Evolutionary conservation across 1,140 invertebrate genomes (phyloP), one percentile per base, ranked within the genome.

Genomic region (Atopsyche davidsoni): DNA sequence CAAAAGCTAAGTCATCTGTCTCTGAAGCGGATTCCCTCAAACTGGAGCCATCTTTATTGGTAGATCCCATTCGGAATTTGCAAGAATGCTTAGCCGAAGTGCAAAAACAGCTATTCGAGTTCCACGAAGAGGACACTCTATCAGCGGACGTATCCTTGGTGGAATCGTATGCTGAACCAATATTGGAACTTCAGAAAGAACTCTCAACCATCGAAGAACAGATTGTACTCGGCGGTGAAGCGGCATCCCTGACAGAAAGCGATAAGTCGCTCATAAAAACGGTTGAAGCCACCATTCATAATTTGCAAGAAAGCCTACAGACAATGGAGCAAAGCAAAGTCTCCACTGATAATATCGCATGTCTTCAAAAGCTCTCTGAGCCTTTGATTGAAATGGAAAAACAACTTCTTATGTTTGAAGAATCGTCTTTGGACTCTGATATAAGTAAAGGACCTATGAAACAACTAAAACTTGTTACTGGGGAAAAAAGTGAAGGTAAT

Each of bases 391-490:
- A 18, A 22, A 10, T 42, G 14, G 47, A 50, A 34, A 11, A 50
- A 23, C 24, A 16, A 1, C 41, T 50, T 10, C 7, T 24, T 16
- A 43, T 40, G 14, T 23, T 55, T n/a, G 47, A 45, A 13, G 48
- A 61, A 46, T 53, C 51, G 13, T 46, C 52, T 46, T 39, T 43
- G 34, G n/a, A n/a, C n/a, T n/a, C n/a, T n/a, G n/a, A n/a, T n/a
- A n/a, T n/a, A n/a, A n/a, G n/a, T n/a, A n/a, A n/a, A n/a, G n/a
- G n/a, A n/a, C n/a, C n/a, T n/a, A n/a, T n/a, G n/a, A n/a, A n/a
- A n/a, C n/a, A n/a, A n/a, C n/a, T n/a, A n/a, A n/a, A n/a, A n/a
- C n/a, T n/a, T n/a, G n/a, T n/a, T n/a, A n/a, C n/a, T n/a, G n/a
- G n/a, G n/a, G n/a, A n/a, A n/a, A n/a, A n/a, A n/a, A n/a, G n/a